These are phyloP conservation scores for Leptonema lineaticorne DNA, from an alignment of 1,140 invertebrate genomes.

Conservation along the genomic window DNA sequence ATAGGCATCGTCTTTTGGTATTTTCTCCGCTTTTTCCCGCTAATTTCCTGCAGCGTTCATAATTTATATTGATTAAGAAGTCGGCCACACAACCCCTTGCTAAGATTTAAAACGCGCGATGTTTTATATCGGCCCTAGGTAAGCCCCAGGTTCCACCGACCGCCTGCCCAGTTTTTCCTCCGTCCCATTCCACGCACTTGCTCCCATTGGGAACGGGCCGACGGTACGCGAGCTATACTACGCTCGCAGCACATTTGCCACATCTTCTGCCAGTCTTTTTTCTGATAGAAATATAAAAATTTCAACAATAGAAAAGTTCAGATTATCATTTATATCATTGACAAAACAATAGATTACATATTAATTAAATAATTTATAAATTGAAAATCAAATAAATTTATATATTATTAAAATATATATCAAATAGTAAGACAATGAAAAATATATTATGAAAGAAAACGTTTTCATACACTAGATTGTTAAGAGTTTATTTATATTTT, in stretches of 20 bases:
- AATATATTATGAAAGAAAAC: too few species aligned
- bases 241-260: neutral
- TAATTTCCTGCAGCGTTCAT: conserved; percentile 42
- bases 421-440: too few species aligned
- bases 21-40: conserved; percentile 25
- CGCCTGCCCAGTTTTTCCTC: neutral
- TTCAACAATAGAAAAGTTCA: too few species aligned
- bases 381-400: too few species aligned
- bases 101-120: conserved; percentile 41
- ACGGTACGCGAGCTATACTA: neutral
- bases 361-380: too few species aligned
- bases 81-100: conserved; percentile 42
- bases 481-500: too few species aligned
- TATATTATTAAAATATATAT: too few species aligned
- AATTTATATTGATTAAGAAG: conserved; percentile 43
- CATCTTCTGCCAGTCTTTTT: neutral
- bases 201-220: too few species aligned
- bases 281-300: too few species aligned
- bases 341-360: too few species aligned
- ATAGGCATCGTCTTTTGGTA: conserved; percentile 21
- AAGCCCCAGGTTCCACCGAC: conserved; percentile 18
- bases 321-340: too few species aligned
- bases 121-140: conserved; percentile 40
- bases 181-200: neutral
- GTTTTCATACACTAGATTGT: too few species aligned